Conservation (phyloP, 2,888 invertebrate genomes). For the Norana najaformis region DNA sequence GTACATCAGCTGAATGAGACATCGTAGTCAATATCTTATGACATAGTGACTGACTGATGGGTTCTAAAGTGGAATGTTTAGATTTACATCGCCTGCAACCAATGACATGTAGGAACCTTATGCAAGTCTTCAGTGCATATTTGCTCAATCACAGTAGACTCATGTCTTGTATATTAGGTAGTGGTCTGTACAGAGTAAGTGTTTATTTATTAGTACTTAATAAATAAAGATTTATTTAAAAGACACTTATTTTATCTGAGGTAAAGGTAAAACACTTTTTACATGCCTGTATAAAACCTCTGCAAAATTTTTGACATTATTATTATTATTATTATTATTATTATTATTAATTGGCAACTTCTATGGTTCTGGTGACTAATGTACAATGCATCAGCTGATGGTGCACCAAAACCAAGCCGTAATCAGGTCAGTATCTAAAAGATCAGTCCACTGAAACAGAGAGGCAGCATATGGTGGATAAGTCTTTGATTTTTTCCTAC, state of each 20-base stretch:
- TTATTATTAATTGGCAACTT: no score
- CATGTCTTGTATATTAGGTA: neutral
- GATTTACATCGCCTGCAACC: neutral
- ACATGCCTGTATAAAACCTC: no score
- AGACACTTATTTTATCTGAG: neutral
- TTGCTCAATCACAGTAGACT: neutral
- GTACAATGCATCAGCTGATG: no score
- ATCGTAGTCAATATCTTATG: neutral
- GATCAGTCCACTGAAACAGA: no score
- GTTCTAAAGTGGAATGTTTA: neutral
- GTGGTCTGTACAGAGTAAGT: neutral
- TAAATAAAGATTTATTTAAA: neutral
- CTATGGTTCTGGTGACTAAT: no score
- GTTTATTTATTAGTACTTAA: neutral
- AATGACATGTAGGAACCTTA: no score
- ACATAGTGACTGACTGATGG: neutral
- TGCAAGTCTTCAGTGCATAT: neutral
- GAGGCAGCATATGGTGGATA: no score
- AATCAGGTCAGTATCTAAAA: no score
- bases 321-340: no score
- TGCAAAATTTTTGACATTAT: no score
- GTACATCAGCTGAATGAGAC: neutral
- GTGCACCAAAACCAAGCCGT: no score
- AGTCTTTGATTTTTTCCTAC: no score
- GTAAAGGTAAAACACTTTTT: neutral